Evolutionary conservation across 2,797 vertebrate genomes (phyloP), one percentile per base, ranked within the genome.

Genomic region (Atherinosoma microstoma): DNA sequence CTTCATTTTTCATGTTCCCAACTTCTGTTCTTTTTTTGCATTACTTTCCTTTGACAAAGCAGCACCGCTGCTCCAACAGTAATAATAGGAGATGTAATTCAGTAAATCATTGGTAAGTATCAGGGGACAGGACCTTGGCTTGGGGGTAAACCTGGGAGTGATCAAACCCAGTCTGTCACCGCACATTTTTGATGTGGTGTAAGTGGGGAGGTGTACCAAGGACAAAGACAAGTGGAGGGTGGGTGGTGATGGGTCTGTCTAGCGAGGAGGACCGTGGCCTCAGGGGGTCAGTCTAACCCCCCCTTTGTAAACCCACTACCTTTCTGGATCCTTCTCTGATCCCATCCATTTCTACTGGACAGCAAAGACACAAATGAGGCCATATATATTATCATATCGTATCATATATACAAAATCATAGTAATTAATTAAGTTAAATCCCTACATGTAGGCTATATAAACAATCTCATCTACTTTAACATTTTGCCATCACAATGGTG

Each of bases 191-290:
- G 64, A 61, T 35, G 69, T 9, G 9, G 40, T 24, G 34, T 47
- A 78, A 78, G 70, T 32, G 45, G 80, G 59, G 64, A 80, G 79
- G 64, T 64, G 70, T 56, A 72, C 54, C 70, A 51, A 80, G 78
- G 88, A 92, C 91, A 92, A 92, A 89, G 85, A 75, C 60, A 79
- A 68, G 68, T 73, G 76, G 67, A 57, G 63, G 59, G 73, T 80
- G 58, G 70, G 80, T 79, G 81, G 74, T 76, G 76, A 80, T 69
- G 73, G 71, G 70, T 77, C 78, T 76, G 70, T 82, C 69, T 81
- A 47, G 68, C 29, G 75, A 72, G 29, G 56, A 63, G 75, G 79
- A 51, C 64, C 58, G 18, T 36, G 62, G 69, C 83, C 84, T 79
- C 77, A 38, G 56, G 87, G 68, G 79, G 76, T 85, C 64, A 78